A percentile compares a stretch with the other conserved stretches of the same genome.
Evolutionary conservation across 2,113 vertebrate genomes (phyloP).

Genomic region (Hystrix brachyura): DNA sequence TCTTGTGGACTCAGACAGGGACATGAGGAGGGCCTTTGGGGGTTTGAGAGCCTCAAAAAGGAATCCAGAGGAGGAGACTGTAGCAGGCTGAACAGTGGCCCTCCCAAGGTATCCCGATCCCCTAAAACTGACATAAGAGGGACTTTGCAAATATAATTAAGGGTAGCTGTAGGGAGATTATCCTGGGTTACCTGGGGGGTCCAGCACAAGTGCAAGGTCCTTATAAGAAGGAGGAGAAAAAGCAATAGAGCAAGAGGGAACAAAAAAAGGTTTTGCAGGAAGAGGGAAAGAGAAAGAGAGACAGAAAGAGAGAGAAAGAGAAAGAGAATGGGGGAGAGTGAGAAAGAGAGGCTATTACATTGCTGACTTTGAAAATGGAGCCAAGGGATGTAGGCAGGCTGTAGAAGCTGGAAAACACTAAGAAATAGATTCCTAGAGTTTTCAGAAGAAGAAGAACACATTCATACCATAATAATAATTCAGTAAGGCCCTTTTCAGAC

Average conservation of each 20-base stretch:
- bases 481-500: neutral
- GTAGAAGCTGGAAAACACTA: neutral
- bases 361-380: neutral
- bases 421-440: neutral
- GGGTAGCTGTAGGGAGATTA: neutral
- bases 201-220: neutral
- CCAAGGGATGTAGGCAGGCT: neutral
- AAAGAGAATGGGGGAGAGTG: neutral
- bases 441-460: neutral
- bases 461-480: neutral
- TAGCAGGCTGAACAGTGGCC: neutral
- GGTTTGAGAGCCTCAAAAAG: neutral
- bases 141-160: neutral
- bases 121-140: neutral
- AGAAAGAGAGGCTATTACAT: neutral
- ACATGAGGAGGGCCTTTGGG: neutral
- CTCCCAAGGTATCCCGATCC: neutral
- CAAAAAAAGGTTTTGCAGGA: neutral
- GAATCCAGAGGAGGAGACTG: neutral
- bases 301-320: neutral
- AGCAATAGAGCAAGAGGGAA: neutral
- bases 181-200: neutral
- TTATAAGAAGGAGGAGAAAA: neutral
- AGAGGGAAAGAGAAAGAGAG: neutral
- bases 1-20: neutral